These are phyloP conservation scores for Ranitomeya imitator DNA, from an alignment of 2,113 vertebrate genomes.

Conservation along the genomic window DNA sequence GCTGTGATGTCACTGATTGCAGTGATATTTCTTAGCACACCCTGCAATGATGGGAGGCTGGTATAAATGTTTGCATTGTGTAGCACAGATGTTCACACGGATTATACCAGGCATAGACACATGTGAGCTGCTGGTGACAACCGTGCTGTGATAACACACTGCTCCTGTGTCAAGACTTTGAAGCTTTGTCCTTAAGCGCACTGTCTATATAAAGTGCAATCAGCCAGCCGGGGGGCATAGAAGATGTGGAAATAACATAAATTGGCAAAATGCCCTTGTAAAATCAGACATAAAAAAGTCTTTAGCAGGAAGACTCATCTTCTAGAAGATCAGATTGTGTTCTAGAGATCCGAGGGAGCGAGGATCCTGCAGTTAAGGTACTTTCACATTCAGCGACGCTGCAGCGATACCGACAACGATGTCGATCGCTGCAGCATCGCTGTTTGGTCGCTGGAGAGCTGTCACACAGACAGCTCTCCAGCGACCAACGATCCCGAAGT, in stretches of 20 bases:
- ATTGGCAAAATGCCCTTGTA: constrained; percentile 14
- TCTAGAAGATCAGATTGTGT: neutral
- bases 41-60: neutral
- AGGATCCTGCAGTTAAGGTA: neutral
- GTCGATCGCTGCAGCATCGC: too few species aligned
- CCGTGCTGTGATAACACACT: neutral
- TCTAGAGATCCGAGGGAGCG: neutral
- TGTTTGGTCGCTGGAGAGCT: too few species aligned
- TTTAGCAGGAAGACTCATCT: neutral
- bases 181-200: constrained; percentile 32
- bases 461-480: too few species aligned
- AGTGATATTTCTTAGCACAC: neutral
- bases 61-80: neutral
- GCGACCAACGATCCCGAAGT: too few species aligned
- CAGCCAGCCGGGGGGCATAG: neutral
- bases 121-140: neutral
- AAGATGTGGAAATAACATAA: neutral
- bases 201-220: neutral
- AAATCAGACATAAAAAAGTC: neutral
- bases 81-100: neutral
- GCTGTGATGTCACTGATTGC: neutral
- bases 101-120: neutral
- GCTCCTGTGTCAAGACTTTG: neutral
- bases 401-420: too few species aligned
- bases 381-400: too few species aligned